These are phyloP conservation scores for Pseudopleuronectes americanus DNA, from an alignment of 2,797 vertebrate genomes.

Conservation along the genomic window DNA sequence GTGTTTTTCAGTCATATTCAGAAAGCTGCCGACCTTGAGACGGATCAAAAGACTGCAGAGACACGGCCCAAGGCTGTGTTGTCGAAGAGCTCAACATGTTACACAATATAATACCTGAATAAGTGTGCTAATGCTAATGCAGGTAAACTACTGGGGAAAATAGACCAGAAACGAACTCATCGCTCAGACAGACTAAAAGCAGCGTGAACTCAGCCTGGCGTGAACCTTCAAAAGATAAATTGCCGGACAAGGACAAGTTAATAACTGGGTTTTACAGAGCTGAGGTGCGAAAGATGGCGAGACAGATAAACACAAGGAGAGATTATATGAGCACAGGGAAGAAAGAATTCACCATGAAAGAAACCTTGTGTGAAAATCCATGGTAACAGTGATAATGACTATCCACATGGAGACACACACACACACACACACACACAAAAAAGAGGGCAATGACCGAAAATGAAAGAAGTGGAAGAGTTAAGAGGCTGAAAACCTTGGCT, in stretches of 20 bases:
- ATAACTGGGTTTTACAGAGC: conserved; percentile 50
- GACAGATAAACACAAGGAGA: conserved; percentile 41
- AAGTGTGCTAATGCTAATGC: background rate
- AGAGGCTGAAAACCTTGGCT: conserved; percentile 56
- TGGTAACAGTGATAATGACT: conserved; percentile 65
- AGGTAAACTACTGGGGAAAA: background rate
- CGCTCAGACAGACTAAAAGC: background rate
- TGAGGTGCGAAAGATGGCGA: conserved; percentile 29
- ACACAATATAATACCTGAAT: conserved; percentile 19
- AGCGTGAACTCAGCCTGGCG: background rate
- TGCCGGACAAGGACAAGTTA: conserved; percentile 19
- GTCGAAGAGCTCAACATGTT: conserved; percentile 1
- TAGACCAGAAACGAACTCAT: background rate
- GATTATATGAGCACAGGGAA: conserved; percentile 26
- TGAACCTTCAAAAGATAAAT: conserved; percentile 19
- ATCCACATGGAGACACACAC: conserved; percentile 59
- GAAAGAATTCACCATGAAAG: conserved; percentile 48
- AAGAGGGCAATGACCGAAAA: conserved; percentile 62
- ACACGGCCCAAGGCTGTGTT: conserved; percentile 8
- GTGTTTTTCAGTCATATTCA: conserved; percentile 36
- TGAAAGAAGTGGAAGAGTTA: conserved; percentile 54
- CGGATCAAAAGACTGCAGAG: conserved; percentile 28
- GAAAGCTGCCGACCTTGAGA: conserved; percentile 25
- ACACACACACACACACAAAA: conserved; percentile 46
- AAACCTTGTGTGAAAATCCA: conserved; percentile 60